Conservation (phyloP, 2,113 vertebrate species). For the Crotalus helleri region DNA sequence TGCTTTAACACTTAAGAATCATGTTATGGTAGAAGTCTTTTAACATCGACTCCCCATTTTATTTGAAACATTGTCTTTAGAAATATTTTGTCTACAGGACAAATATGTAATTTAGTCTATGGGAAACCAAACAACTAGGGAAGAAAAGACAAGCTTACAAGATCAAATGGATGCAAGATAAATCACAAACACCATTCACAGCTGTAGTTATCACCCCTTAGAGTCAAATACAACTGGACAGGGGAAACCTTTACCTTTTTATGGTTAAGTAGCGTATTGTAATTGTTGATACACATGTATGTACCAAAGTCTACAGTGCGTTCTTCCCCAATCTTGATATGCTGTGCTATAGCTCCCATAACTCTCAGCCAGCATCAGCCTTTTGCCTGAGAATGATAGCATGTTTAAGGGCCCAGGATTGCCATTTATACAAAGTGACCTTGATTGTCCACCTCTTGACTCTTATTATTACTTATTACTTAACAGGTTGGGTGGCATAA, state of each 20-base stretch:
- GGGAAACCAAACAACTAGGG: neutral
- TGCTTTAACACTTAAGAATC: neutral
- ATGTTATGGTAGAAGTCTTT: neutral
- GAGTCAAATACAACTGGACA: neutral
- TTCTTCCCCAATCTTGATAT: too few species aligned
- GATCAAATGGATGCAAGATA: neutral
- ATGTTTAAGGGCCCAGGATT: neutral
- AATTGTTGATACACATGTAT: neutral
- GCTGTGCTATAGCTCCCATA: too few species aligned
- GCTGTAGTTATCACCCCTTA: neutral
- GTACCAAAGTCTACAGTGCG: neutral
- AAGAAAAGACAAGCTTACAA: neutral
- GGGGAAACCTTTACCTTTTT: neutral
- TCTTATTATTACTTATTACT: constrained; percentile 1
- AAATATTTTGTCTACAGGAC: neutral
- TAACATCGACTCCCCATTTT: neutral
- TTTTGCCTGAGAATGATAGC: neutral
- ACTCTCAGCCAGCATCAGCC: neutral
- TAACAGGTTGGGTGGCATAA: constrained; percentile 75
- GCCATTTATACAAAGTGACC: neutral
- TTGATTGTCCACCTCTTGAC: neutral
- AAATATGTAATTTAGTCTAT: neutral
- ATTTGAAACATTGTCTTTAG: neutral
- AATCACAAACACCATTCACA: neutral
- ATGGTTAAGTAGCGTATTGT: neutral